Evolutionary conservation across 2,888 invertebrate species (phyloP).

Genomic region (Diadegma fenestrale): DNA sequence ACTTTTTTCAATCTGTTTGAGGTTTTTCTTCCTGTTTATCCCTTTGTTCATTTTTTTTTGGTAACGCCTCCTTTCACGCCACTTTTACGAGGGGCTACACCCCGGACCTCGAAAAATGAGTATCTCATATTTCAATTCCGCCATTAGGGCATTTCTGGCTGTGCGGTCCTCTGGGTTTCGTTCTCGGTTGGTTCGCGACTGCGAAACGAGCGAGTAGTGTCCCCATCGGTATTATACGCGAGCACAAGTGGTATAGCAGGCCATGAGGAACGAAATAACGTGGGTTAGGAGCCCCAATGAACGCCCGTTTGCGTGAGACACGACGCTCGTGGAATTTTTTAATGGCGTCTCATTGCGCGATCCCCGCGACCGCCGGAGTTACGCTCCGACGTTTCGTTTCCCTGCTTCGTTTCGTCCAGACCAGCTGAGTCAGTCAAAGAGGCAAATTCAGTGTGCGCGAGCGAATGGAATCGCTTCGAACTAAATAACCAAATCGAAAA

Average conservation of each 20-base stretch:
- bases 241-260: slow-evolving; percentile 27
- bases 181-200: slow-evolving; percentile 31
- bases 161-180: slow-evolving; percentile 42
- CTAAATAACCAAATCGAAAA: slow-evolving; percentile 9
- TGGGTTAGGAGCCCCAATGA: slow-evolving; percentile 41
- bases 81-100: slow-evolving; percentile 56
- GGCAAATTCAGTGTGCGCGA: slow-evolving; percentile 25
- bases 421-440: slow-evolving; percentile 7
- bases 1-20: not conserved
- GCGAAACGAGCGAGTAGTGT: slow-evolving; percentile 55
- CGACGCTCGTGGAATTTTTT: slow-evolving; percentile 78
- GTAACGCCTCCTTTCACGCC: slow-evolving; percentile 49
- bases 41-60: slow-evolving; percentile 22
- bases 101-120: slow-evolving; percentile 53
- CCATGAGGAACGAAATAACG: slow-evolving; percentile 16
- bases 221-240: slow-evolving; percentile 31
- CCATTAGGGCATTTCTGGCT: slow-evolving; percentile 63
- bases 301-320: slow-evolving; percentile 74
- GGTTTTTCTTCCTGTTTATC: slow-evolving; percentile 2
- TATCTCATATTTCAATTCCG: slow-evolving; percentile 66
- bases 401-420: slow-evolving; percentile 45
- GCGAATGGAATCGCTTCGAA: not conserved
- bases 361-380: slow-evolving; percentile 55
- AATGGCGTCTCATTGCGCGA: slow-evolving; percentile 77
- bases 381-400: slow-evolving; percentile 64